Evolutionary conservation across 2,888 invertebrate genomes (phyloP).

Genomic region (Cerastoderma edule): DNA sequence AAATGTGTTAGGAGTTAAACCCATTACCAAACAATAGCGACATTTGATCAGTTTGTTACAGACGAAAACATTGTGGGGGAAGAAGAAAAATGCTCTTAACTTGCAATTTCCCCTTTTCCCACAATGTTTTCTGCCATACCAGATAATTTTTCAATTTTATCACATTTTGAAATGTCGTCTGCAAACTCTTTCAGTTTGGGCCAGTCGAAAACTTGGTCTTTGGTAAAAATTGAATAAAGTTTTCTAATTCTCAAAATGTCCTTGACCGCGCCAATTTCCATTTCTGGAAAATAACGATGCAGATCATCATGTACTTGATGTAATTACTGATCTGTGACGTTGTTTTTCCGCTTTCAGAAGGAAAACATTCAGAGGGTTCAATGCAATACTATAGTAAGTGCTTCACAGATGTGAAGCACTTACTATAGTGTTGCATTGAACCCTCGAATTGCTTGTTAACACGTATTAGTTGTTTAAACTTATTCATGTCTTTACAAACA

Average conservation of each 20-base stretch:
- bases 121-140: background rate
- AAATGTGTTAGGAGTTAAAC: background rate
- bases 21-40: background rate
- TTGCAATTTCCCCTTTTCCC: slow-evolving; percentile 3
- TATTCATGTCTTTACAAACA: background rate
- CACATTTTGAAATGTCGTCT: background rate
- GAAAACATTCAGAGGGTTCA: too few relatives aligned
- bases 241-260: background rate
- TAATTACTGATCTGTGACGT: too few relatives aligned
- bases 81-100: slow-evolving; percentile 2
- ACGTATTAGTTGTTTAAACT: slow-evolving; percentile 7
- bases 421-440: too few relatives aligned
- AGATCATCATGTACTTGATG: too few relatives aligned
- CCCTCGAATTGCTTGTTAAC: too few relatives aligned
- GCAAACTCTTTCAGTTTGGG: background rate
- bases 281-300: too few relatives aligned
- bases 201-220: background rate
- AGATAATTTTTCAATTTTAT: background rate
- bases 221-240: background rate
- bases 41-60: background rate
- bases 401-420: too few relatives aligned
- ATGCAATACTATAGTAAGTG: too few relatives aligned
- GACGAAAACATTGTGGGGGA: background rate
- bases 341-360: too few relatives aligned
- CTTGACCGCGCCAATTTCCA: too few relatives aligned